phyloP scores from a whole-genome alignment of 1,140 invertebrate species.

The Leptinotarsa lineolata region DNA sequence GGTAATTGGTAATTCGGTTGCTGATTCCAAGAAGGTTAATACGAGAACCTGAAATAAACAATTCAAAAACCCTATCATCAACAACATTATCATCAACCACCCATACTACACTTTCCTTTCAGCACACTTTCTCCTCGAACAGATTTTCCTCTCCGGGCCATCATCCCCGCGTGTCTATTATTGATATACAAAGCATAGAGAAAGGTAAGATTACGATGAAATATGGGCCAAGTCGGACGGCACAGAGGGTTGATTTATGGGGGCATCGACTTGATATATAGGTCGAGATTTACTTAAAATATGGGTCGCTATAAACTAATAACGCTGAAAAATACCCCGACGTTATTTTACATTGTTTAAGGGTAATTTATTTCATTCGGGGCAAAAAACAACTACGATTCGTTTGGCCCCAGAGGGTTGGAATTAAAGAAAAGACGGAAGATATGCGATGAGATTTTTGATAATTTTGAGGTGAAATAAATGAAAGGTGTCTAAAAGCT shows the following conservation, averaged over 20 bases:
- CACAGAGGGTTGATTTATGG: constrained; percentile 11
- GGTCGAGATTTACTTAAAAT: constrained; percentile 26
- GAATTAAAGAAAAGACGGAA: background rate
- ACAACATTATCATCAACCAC: background rate
- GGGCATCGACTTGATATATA: constrained; percentile 24
- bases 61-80: too few species aligned
- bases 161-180: constrained; percentile 10
- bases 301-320: constrained; percentile 22
- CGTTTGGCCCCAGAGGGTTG: background rate
- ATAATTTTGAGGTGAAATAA: too few species aligned
- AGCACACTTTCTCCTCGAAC: background rate
- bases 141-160: background rate
- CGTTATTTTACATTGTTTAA: constrained; percentile 14
- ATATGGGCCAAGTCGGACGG: background rate
- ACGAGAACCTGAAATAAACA: too few species aligned
- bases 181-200: constrained; percentile 9
- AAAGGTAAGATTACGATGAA: constrained; percentile 13
- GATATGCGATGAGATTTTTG: too few species aligned
- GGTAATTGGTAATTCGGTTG: too few species aligned
- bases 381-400: constrained; percentile 1
- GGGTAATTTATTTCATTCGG: constrained; percentile 2
- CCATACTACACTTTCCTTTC: background rate
- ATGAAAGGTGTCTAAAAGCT: too few species aligned
- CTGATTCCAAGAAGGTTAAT: too few species aligned
- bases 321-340: constrained; percentile 18